Evolutionary conservation across 1,140 invertebrate species (phyloP).

Genomic region (Drosophila sproati): DNA sequence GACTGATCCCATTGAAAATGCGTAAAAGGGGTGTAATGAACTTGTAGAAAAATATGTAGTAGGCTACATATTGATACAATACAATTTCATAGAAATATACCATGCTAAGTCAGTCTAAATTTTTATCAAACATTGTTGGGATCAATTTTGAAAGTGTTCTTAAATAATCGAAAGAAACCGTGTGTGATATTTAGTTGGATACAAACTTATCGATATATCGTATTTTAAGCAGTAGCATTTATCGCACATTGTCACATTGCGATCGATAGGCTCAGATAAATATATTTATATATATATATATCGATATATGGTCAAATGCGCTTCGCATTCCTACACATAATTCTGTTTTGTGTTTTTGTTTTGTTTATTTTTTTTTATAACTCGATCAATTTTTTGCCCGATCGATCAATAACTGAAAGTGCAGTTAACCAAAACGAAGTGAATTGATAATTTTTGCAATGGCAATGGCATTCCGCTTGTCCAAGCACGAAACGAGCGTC

Average conservation of each 20-base stretch:
- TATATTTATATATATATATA: constrained; percentile 1
- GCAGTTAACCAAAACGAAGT: constrained; percentile 12
- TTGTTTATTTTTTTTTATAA: constrained; percentile 53
- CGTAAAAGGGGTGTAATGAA: too few species aligned
- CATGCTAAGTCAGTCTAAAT: too few species aligned
- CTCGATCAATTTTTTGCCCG: constrained; percentile 4
- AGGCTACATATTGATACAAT: too few species aligned
- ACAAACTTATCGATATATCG: constrained; percentile 4
- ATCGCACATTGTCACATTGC: not conserved
- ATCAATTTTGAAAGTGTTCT: not conserved
- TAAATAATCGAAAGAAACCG: constrained; percentile 1
- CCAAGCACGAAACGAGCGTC: constrained; percentile 70
- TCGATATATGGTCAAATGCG: constrained; percentile 44
- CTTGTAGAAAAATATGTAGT: too few species aligned
- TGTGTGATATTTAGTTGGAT: not conserved
- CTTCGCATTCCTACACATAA: constrained; percentile 58
- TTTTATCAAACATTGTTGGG: too few species aligned
- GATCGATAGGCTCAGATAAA: constrained; percentile 7
- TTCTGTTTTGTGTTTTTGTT: constrained; percentile 69
- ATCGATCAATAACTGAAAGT: constrained; percentile 8
- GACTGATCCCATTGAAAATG: too few species aligned
- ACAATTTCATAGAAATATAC: too few species aligned
- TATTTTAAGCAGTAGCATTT: not conserved
- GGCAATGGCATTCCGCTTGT: constrained; percentile 71
- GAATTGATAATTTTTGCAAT: constrained; percentile 18